phyloP scores from a whole-genome alignment of 2,797 vertebrate genomes.

The Numenius phaeopus region DNA sequence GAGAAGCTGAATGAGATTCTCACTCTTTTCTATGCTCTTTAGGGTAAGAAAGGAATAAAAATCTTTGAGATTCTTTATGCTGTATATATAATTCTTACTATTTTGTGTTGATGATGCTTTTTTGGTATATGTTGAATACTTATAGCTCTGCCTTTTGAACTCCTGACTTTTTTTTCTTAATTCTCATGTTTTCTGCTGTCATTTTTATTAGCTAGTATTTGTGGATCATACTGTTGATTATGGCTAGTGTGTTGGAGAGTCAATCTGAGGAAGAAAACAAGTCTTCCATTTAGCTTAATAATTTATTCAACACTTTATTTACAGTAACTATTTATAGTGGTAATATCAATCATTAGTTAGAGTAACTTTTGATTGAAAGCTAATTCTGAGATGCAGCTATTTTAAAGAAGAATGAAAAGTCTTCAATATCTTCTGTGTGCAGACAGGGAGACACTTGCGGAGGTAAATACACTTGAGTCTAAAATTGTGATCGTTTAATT shows the following conservation, averaged over 20 bases:
- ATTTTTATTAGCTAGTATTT: background rate
- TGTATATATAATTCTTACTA: background rate
- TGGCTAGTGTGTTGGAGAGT: background rate
- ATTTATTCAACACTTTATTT: background rate
- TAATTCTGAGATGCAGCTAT: background rate
- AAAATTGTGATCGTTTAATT: background rate
- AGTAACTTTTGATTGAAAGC: background rate
- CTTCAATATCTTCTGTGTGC: background rate
- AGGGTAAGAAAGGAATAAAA: background rate
- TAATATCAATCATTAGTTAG: background rate
- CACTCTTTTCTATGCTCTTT: background rate
- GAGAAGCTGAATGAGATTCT: background rate
- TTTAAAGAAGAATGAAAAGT: background rate
- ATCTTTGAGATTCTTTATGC: background rate
- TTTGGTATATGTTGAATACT: background rate
- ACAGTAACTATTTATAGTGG: background rate
- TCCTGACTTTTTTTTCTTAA: background rate
- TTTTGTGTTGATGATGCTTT: background rate
- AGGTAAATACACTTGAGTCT: background rate
- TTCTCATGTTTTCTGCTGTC: background rate
- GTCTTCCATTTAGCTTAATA: background rate
- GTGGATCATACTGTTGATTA: background rate
- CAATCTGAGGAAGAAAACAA: background rate
- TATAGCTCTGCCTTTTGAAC: background rate
- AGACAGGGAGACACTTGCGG: background rate